Conservation (phyloP, 2,113 vertebrate species). For the Lasiurus cinereus region DNA sequence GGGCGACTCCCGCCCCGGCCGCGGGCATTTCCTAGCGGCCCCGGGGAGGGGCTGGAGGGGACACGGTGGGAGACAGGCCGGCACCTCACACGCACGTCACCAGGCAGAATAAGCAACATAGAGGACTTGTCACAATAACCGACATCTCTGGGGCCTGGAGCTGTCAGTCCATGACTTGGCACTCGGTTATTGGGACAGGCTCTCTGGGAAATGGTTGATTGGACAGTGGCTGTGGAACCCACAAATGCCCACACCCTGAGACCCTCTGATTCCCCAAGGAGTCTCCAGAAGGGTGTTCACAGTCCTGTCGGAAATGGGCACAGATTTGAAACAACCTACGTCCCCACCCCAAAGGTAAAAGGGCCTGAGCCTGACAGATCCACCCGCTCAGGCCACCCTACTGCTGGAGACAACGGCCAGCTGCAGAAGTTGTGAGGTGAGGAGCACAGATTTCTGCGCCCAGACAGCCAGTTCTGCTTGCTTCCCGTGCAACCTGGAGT, state of each 20-base stretch:
- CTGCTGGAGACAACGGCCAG: not conserved
- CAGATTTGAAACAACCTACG: not conserved
- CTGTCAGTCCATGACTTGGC: not conserved
- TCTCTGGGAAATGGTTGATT: not conserved
- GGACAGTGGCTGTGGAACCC: not conserved
- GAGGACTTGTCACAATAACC: not conserved
- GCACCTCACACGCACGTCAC: not conserved
- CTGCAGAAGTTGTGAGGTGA: not conserved
- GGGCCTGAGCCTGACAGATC: not conserved
- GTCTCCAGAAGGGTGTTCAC: not conserved
- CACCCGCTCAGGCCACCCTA: fast-evolving
- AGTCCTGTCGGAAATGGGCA: not conserved
- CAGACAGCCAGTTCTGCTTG: not conserved
- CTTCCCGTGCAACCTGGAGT: not conserved
- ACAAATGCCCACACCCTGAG: not conserved
- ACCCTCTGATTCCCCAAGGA: not conserved
- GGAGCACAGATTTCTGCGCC: not conserved
- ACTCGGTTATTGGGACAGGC: not conserved
- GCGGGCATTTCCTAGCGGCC: slow-evolving; percentile 20
- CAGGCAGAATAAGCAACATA: not conserved
- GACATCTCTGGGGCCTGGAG: not conserved
- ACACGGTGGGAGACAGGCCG: not conserved
- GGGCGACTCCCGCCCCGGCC: not conserved
- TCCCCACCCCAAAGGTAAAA: not conserved
- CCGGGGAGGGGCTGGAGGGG: not conserved